These are phyloP conservation scores for Sepioteuthis lessoniana DNA, from an alignment of 2,888 invertebrate species.

Conservation along the genomic window DNA sequence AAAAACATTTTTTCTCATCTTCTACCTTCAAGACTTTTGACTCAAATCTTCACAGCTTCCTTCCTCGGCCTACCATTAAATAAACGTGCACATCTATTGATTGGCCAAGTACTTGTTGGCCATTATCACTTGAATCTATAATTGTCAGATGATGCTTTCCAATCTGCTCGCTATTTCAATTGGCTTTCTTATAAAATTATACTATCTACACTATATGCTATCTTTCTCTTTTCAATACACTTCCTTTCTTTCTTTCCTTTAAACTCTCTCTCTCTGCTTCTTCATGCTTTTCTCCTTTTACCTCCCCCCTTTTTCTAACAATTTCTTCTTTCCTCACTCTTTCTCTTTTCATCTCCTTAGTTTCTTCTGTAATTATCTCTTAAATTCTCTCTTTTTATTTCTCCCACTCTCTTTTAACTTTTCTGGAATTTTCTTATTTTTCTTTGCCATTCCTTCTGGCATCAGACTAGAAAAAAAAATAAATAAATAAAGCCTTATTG, in stretches of 20 bases:
- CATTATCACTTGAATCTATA: constrained; percentile 33
- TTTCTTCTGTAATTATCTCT: too few species aligned
- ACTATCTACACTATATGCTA: background rate
- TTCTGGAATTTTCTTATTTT: background rate
- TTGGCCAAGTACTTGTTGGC: background rate
- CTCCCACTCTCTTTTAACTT: background rate
- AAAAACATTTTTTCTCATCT: too few species aligned
- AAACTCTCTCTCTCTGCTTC: too few species aligned
- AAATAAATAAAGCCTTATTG: background rate
- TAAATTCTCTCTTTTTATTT: background rate
- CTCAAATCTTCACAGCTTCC: background rate
- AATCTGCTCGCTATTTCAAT: background rate
- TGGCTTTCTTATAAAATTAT: background rate
- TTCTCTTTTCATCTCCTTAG: too few species aligned
- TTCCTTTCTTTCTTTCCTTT: background rate
- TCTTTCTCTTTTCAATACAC: too few species aligned
- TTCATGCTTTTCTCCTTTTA: too few species aligned
- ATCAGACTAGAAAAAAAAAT: background rate
- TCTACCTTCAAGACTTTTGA: too few species aligned
- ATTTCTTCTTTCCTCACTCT: too few species aligned
- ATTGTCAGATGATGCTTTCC: constrained; percentile 4
- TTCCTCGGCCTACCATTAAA: background rate
- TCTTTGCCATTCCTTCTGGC: background rate
- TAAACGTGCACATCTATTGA: background rate
- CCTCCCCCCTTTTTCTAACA: too few species aligned